Evolutionary conservation across 2,113 vertebrate genomes (phyloP), one percentile per base, ranked within the genome.

Genomic region (Pyxicephalus adspersus): DNA sequence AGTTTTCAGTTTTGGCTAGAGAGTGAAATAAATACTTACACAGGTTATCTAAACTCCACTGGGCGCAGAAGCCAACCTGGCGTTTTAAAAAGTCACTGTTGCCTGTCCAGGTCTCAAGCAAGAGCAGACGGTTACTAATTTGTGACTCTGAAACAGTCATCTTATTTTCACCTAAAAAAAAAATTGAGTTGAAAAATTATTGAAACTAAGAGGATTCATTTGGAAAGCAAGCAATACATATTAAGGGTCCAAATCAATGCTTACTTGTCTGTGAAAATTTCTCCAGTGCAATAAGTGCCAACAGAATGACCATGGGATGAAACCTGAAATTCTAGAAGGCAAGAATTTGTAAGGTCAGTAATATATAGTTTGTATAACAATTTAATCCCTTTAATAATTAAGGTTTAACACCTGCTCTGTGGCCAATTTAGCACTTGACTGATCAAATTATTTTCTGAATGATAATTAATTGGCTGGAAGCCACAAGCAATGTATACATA

Each of bases 221-320:
- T 61, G 15, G 26, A 25, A 15, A 20, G n/a, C n/a, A n/a, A 61
- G 15, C 1, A 18, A 9, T 22, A 18, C 6, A 25, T 13, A 28
- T 31, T 34, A n/a, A 67, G 23, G n/a, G 7, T 9, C 3, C 3
- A 16, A 51, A 72, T 17, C 2, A 77, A 86, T 83, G 95, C 97
- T 87, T 94, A 99, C 98, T 99, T 75, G 98, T 99, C 89, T 99
- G 98, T 89, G 97, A 98, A 94, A 99, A 99, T 91, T 99, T 99
- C 90, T 99, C 98, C 94, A 99, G 90, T 77, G 97, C 97, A 80
- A 99, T 99, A 83, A 99, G 96, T 87, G 97, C 97, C 92, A 99
- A 99, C 87, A 99, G 94, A 96, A 99, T 99, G 85, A 99, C 97
- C 23, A 95, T 99, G 0, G 98, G 98, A 79, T 99, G 98, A 65